Base-by-base conservation (phyloP, 2,113 vertebrate genomes). In the Ellobius talpinus region DNA sequence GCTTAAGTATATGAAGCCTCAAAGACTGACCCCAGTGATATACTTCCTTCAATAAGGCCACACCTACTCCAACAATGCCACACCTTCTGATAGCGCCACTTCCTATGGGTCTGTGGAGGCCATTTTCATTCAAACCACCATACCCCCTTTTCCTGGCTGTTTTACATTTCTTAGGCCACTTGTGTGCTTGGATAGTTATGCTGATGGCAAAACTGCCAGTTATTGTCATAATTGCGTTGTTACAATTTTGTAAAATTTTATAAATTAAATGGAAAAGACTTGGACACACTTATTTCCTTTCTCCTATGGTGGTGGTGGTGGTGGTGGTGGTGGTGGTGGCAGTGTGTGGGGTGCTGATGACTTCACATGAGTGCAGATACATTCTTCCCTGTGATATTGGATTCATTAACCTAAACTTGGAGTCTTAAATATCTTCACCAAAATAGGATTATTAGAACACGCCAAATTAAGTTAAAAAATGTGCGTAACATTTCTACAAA, bases 161-260 rank as follows among this genome's bases (percentile, higher is more conserved):
- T 92, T 90, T 72, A 3, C 39, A n/a, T 77, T 94, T 45, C 76
- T 81, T 17, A 87, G 63, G 31, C 5, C 78, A 61, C 2, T 70
- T 84, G 1, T 77, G 16, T 79, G 74, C 79, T 77, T 74, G 3
- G 21, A 36, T 93, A 66, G 17, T 79, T 63, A 82, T 7, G 7
- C 24, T 55, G 17, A 90, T 90, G 82, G 36, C 42, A 85, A 74
- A 68, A 10, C 29, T 74, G 2, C 12, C 50, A 84, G 61, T 79
- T 84, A 70, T 87, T 90, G 90, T 96, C 42, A 65, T 79, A 72
- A 79, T n/a, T 65, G 26, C 0, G 12, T 88, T 94, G 95, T 96
- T 10, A 88, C 81, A 63, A 55, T 61, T 90, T 90, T 21, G 55
- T 42, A 86, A 92, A 90, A 70, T 58, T 58, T 19, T 58, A 19